Evolutionary conservation across 1,140 invertebrate genomes (phyloP).

Genomic region (Drosophila oshimai): DNA sequence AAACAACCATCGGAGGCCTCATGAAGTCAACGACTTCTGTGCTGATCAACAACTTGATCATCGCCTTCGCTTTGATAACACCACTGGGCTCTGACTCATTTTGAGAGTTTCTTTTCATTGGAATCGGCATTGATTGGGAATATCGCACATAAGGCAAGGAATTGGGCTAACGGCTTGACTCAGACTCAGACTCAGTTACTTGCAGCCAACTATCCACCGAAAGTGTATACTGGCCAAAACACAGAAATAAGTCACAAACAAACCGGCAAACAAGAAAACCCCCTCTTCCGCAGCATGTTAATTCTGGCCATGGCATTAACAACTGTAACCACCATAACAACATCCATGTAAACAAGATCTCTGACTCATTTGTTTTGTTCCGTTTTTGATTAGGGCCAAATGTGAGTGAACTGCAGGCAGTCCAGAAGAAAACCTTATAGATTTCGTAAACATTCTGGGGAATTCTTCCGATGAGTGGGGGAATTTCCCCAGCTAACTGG

Average conservation of each 20-base stretch:
- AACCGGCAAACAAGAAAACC: slow-evolving; percentile 22
- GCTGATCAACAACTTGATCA: slow-evolving; percentile 33
- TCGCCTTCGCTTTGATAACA: slow-evolving; percentile 24
- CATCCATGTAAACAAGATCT: slow-evolving; percentile 35
- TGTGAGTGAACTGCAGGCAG: slow-evolving; percentile 61
- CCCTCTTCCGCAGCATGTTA: slow-evolving; percentile 50
- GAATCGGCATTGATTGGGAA: slow-evolving; percentile 62
- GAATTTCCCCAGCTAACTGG: slow-evolving; percentile 28
- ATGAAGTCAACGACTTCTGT: slow-evolving; percentile 75
- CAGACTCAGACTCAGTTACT: slow-evolving; percentile 11
- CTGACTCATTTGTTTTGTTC: slow-evolving; percentile 69
- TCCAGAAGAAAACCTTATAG: slow-evolving; percentile 52
- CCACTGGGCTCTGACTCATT: slow-evolving; percentile 34
- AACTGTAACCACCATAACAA: slow-evolving; percentile 19
- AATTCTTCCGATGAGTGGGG: slow-evolving; percentile 28
- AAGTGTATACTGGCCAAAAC: slow-evolving; percentile 65
- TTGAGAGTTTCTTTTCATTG: slow-evolving; percentile 74
- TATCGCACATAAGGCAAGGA: slow-evolving; percentile 55
- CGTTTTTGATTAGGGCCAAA: slow-evolving; percentile 77
- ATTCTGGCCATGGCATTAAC: slow-evolving; percentile 72
- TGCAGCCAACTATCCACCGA: slow-evolving; percentile 47
- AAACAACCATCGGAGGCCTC: slow-evolving; percentile 50
- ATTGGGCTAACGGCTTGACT: slow-evolving; percentile 73
- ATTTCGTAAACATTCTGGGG: slow-evolving; percentile 50
- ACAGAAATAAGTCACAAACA: slow-evolving; percentile 38